Evolutionary conservation across 2,797 vertebrate species (phyloP).

Genomic region (Danio kyathit): DNA sequence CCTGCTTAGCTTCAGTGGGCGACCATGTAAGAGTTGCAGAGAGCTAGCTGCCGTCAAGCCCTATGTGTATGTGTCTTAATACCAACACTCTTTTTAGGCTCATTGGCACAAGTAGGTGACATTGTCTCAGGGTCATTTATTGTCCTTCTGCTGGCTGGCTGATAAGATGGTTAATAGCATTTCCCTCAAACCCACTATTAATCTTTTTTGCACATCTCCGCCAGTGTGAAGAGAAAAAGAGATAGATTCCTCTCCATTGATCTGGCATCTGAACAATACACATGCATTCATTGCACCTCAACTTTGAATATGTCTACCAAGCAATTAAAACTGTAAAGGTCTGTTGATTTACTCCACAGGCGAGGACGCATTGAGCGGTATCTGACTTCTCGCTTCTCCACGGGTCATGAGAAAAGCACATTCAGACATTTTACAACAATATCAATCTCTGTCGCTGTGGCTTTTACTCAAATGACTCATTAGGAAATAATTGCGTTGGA

Average conservation of each 20-base stretch:
- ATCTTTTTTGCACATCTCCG: constrained; percentile 37
- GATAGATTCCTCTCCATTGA: not conserved
- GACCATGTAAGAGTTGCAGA: no score
- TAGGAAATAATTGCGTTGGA: constrained; percentile 45
- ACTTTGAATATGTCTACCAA: constrained; percentile 7
- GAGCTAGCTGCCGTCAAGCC: not conserved
- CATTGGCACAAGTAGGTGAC: not conserved
- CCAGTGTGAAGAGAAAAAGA: not conserved
- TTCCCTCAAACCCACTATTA: constrained; percentile 35
- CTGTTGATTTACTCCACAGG: not conserved
- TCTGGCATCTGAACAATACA: constrained; percentile 26
- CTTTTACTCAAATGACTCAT: constrained; percentile 46
- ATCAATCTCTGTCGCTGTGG: constrained; percentile 37
- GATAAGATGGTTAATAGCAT: constrained; percentile 47
- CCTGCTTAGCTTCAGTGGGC: no score
- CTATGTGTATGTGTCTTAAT: not conserved
- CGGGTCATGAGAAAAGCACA: constrained; percentile 29
- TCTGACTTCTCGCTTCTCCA: constrained; percentile 18
- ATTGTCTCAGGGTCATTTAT: constrained; percentile 32
- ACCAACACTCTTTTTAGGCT: not conserved
- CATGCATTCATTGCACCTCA: not conserved
- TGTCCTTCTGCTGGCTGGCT: constrained; percentile 36
- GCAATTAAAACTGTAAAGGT: not conserved
- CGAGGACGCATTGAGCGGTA: not conserved
- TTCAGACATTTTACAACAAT: constrained; percentile 45